These are phyloP conservation scores for Erythrocercus mccallii DNA, from an alignment of 2,113 vertebrate genomes.

Conservation along the genomic window DNA sequence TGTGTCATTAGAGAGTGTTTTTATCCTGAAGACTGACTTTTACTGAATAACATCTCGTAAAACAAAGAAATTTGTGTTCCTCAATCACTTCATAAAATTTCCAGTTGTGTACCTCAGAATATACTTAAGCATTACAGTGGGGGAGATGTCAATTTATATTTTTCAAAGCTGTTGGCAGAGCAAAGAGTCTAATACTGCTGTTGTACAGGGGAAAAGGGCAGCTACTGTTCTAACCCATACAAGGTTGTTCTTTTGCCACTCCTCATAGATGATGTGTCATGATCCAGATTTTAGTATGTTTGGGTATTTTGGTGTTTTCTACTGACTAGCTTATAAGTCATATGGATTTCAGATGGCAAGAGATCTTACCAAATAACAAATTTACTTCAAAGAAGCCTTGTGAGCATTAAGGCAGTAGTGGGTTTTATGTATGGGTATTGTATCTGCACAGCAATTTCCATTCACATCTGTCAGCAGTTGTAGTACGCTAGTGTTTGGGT, in stretches of 20 bases:
- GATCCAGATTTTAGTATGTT: not conserved
- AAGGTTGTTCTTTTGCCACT: slow-evolving; percentile 6
- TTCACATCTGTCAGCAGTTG: not conserved
- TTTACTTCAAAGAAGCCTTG: slow-evolving; percentile 7
- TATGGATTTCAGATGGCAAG: slow-evolving; percentile 25
- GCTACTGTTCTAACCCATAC: not conserved
- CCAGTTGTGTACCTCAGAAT: not conserved
- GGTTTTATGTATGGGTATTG: not conserved
- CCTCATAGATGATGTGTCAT: slow-evolving; percentile 14
- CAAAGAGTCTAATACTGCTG: not conserved
- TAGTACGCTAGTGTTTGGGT: not conserved
- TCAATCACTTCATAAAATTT: not conserved
- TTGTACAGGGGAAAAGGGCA: not conserved
- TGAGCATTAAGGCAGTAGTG: not conserved
- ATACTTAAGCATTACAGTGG: not conserved
- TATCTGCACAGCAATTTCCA: not conserved
- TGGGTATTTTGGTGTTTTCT: slow-evolving; percentile 35
- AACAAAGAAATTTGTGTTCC: not conserved
- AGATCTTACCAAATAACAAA: slow-evolving; percentile 2
- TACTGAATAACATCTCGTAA: not conserved
- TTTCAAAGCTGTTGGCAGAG: slow-evolving; percentile 6
- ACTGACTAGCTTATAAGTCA: not conserved
- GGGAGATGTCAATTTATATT: not conserved
- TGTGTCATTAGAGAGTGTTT: not conserved
- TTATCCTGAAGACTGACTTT: not conserved